Evolutionary conservation across 1,140 invertebrate genomes (phyloP).

Genomic region (Leptestheria dahalacensis): DNA sequence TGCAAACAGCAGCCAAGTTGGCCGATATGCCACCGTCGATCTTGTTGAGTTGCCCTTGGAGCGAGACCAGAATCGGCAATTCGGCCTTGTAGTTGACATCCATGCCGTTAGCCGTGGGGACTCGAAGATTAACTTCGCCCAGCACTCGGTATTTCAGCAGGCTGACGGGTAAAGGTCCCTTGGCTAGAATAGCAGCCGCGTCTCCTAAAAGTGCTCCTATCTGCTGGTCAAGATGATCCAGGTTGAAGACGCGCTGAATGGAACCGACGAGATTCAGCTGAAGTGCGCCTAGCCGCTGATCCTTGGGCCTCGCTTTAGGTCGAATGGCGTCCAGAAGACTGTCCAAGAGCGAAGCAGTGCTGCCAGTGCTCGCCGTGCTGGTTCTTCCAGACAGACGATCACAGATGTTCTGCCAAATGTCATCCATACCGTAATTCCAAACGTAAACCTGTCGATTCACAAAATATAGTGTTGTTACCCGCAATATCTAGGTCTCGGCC

Average conservation of each 20-base stretch:
- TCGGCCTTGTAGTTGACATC: background rate
- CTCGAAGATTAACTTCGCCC: background rate
- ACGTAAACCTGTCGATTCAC: background rate
- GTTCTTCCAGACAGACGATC: background rate
- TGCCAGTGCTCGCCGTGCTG: background rate
- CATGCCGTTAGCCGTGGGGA: background rate
- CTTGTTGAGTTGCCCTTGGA: background rate
- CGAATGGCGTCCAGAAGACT: background rate
- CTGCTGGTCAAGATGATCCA: background rate
- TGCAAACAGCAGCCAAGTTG: no score
- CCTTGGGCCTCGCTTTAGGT: background rate
- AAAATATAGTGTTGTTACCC: background rate
- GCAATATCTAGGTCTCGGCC: no score
- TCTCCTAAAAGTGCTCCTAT: background rate
- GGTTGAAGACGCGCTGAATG: constrained; percentile 1
- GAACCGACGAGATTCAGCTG: background rate
- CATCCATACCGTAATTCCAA: constrained; percentile 1
- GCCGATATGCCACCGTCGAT: background rate
- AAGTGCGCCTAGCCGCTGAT: background rate
- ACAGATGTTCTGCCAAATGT: background rate
- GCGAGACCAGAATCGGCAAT: background rate
- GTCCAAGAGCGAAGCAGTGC: background rate
- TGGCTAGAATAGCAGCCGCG: background rate
- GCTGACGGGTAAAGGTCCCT: background rate
- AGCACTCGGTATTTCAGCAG: constrained; percentile 2